A percentile compares a stretch with the other conserved stretches of the same genome.
Evolutionary conservation across 2,888 invertebrate species (phyloP).

Genomic region (Xylota segnis): DNA sequence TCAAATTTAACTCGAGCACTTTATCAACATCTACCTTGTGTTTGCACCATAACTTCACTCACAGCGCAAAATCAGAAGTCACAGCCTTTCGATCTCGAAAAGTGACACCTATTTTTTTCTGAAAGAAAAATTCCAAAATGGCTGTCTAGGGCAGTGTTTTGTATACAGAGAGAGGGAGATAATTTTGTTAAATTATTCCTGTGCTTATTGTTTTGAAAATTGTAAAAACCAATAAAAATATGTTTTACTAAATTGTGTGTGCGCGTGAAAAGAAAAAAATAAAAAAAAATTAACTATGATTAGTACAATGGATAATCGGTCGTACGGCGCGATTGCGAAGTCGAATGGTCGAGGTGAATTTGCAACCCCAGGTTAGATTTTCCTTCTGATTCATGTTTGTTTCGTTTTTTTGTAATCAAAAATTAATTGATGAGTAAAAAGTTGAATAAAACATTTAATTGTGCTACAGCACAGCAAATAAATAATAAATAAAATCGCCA

Average conservation of each 20-base stretch:
- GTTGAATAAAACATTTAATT: not conserved
- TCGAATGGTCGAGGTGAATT: constrained; percentile 82
- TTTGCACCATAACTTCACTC: not conserved
- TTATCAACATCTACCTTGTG: not conserved
- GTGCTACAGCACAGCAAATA: not conserved
- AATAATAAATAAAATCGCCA: not conserved
- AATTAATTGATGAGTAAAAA: constrained; percentile 12
- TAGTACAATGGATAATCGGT: constrained; percentile 84
- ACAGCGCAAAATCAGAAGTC: constrained; percentile 4
- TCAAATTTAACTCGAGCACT: too few relatives aligned
- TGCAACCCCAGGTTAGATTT: constrained; percentile 83
- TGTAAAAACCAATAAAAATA: constrained; percentile 12
- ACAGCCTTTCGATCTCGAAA: constrained; percentile 54
- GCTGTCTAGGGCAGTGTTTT: constrained; percentile 76
- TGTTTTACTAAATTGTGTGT: constrained; percentile 72
- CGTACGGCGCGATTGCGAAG: constrained; percentile 83
- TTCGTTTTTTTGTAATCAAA: constrained; percentile 19
- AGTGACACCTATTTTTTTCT: constrained; percentile 68
- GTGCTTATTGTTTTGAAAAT: constrained; percentile 60
- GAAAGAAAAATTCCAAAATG: constrained; percentile 73
- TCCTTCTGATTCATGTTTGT: constrained; percentile 13
- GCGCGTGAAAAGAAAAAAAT: constrained; percentile 31
- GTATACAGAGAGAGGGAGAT: constrained; percentile 69
- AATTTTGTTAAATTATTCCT: constrained; percentile 38
- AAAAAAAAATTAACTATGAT: constrained; percentile 80